Conservation (phyloP, 2,888 invertebrate genomes). For the Andrena minutula region DNA sequence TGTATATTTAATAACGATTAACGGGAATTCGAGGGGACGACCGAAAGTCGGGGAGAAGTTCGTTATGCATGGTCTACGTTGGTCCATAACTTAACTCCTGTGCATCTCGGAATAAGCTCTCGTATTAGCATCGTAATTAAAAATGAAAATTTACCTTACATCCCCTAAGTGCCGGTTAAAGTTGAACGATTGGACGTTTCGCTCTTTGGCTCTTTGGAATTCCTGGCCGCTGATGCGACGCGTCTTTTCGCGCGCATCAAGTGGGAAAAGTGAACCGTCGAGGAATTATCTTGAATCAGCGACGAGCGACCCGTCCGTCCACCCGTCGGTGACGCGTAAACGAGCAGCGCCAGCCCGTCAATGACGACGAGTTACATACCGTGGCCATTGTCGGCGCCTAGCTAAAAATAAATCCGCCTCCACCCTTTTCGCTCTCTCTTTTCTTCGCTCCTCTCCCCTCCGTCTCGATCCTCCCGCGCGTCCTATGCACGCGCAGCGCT, state of each 20-base stretch:
- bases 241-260: background rate
- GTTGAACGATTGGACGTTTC: too few species aligned
- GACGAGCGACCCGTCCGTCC: slow-evolving; percentile 36
- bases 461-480: background rate
- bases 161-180: too few species aligned
- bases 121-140: too few species aligned
- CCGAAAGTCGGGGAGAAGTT: background rate
- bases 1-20: background rate
- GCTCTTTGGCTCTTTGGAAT: too few species aligned
- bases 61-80: background rate
- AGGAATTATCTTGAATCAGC: slow-evolving; percentile 21
- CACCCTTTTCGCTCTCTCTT: background rate
- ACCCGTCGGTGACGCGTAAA: slow-evolving; percentile 59
- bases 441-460: background rate
- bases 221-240: background rate
- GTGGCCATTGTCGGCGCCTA: background rate
- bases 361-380: slow-evolving; percentile 38
- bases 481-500: background rate
- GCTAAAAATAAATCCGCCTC: slow-evolving; percentile 33
- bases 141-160: background rate
- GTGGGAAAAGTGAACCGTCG: background rate
- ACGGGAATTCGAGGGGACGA: background rate
- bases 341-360: slow-evolving; percentile 43
- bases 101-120: too few species aligned
- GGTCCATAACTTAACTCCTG: too few species aligned